Conservation (phyloP, 2,797 vertebrate species). For the Sarcophilus harrisii region DNA sequence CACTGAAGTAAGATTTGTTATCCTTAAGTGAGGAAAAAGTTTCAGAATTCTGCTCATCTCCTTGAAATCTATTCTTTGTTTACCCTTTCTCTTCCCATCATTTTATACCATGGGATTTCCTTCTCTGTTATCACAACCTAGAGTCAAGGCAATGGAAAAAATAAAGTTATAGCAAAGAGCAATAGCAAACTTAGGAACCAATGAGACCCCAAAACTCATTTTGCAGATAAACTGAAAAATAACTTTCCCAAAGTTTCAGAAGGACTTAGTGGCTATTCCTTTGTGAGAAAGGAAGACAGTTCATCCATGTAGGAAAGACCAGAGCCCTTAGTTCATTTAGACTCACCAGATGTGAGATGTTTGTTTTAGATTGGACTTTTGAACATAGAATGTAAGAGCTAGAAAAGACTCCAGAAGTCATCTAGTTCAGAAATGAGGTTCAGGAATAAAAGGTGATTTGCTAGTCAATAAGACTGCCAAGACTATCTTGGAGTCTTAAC, state of each 20-base stretch:
- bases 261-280: not conserved
- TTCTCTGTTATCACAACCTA: not conserved
- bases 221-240: not conserved
- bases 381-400: not conserved
- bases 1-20: slow-evolving; percentile 8
- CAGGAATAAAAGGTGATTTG: slow-evolving; percentile 25
- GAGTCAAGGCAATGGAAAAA: not conserved
- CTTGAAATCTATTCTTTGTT: not conserved
- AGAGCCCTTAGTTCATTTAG: not conserved
- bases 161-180: not conserved
- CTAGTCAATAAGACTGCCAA: not conserved
- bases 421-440: not conserved
- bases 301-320: not conserved
- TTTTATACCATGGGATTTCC: not conserved
- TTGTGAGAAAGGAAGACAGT: not conserved
- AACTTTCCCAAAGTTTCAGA: not conserved
- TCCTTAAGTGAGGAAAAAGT: not conserved
- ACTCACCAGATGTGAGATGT: not conserved
- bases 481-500: not conserved
- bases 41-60: not conserved
- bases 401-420: not conserved
- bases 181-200: not conserved
- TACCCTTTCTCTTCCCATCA: not conserved
- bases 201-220: not conserved
- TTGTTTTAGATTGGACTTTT: not conserved